phyloP scores from a whole-genome alignment of 2,113 vertebrate genomes.

The Leptodactylus fuscus region DNA sequence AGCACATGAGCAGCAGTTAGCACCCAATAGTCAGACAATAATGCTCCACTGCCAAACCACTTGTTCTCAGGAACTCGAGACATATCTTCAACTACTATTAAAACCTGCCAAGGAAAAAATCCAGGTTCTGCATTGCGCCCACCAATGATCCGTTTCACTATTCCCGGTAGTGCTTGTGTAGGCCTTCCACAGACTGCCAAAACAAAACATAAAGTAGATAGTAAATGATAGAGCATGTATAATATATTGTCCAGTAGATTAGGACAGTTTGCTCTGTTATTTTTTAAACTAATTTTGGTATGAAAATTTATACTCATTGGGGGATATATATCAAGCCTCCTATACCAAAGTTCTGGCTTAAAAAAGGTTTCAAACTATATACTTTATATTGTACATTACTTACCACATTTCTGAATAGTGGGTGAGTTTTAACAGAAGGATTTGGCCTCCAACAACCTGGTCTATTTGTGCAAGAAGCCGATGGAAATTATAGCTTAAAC shows the following conservation, averaged over 20 bases:
- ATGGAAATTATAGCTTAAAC: no score
- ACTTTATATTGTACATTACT: no score
- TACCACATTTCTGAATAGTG: no score
- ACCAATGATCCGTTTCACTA: slow-evolving; percentile 90
- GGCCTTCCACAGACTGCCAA: slow-evolving; percentile 81
- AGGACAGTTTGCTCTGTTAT: slow-evolving; percentile 49
- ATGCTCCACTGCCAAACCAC: slow-evolving; percentile 95
- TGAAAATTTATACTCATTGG: not conserved
- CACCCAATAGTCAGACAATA: slow-evolving; percentile 89
- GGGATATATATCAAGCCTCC: no score
- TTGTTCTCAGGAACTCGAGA: slow-evolving; percentile 87
- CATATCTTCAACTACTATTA: slow-evolving; percentile 89
- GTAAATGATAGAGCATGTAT: not conserved
- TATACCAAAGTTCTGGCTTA: no score
- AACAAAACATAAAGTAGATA: slow-evolving; percentile 57
- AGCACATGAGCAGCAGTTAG: slow-evolving; percentile 92
- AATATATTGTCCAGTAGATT: slow-evolving; percentile 62
- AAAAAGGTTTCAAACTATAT: no score
- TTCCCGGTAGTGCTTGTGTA: slow-evolving; percentile 74
- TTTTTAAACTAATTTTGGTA: not conserved
- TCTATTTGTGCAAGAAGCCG: no score
- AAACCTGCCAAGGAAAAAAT: slow-evolving; percentile 94
- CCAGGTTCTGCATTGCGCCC: slow-evolving; percentile 83
- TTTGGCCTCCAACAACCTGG: no score
- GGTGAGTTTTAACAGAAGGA: no score